Base-by-base conservation (phyloP, 2,797 vertebrate species). In the Sparidentex hasta region DNA sequence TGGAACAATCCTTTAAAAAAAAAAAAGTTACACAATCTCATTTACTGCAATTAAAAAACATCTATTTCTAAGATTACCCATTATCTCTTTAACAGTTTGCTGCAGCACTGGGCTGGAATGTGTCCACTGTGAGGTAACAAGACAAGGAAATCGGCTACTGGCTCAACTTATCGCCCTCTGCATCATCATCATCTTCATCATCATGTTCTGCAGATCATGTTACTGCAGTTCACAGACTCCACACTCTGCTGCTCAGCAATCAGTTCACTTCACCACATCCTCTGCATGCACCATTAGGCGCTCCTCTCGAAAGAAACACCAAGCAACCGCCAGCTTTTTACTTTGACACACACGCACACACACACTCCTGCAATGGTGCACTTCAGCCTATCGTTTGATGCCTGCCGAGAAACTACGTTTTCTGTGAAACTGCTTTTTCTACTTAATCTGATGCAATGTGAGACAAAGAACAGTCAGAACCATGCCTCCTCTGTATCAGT, bases 181-280 rank as follows among this genome's bases (percentile, higher is more conserved):
- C 78, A 84, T 71, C 80, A 75, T 73, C 68, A 27, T 83, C 69
- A 68, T 76, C 68, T 23, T 83, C 69, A 68, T 76, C 68, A 33
- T 83, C 69, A 65, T 78, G 62, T 71, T 76, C 78, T 33, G 43
- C 69, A 52, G 77, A 84, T 88, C 67, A 66, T 51, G 71, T 87
- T 87, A 65, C 74, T n/a, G 50, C 56, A 41, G 51, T 76, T 88
- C 70, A 83, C 65, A 56, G 51, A 71, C 74, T 74, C 63, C 51
- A 54, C 62, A 71, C 65, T 80, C 47, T 46, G 77, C 71, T 64
- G 75, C 78, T 84, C 20, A 46, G 83, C 78, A 90, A 89, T 73
- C 78, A 82, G 76, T 46, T 20, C 55, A 54, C 1, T 52, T 84
- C 76, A 87, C 92, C 92, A 92, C 93, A 91, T 92, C 91, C 87